phyloP scores from a whole-genome alignment of 2,113 vertebrate species.

The Clinocottus analis region DNA sequence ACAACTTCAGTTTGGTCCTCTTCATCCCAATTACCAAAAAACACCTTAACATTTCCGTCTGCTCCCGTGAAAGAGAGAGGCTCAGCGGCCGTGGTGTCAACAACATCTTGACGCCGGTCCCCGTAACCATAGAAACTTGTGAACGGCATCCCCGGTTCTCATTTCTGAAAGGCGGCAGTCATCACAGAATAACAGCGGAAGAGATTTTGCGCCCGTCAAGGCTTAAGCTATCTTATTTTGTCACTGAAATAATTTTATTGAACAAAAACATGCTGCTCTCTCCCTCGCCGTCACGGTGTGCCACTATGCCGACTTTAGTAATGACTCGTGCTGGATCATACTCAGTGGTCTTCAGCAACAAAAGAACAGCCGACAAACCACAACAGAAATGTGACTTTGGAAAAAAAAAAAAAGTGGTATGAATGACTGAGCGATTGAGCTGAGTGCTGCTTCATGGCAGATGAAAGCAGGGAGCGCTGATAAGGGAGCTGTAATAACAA shows the following conservation, averaged over 20 bases:
- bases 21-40: conserved; percentile 44
- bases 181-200: not conserved
- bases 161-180: conserved; percentile 25
- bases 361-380: conserved; percentile 68
- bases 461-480: conserved; percentile 59
- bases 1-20: conserved; percentile 21
- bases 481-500: conserved; percentile 67
- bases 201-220: not conserved
- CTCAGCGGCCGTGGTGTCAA: conserved; percentile 52
- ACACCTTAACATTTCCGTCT: conserved; percentile 45
- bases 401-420: conserved; percentile 31
- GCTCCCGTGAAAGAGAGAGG: conserved; percentile 29
- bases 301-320: conserved; percentile 65
- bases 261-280: conserved; percentile 50
- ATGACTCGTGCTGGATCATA: conserved; percentile 70
- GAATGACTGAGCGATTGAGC: conserved; percentile 70
- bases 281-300: too few relatives aligned
- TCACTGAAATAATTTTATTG: conserved; percentile 15
- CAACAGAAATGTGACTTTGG: conserved; percentile 66
- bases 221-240: conserved; percentile 2
- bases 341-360: conserved; percentile 61
- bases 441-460: conserved; percentile 58
- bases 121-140: conserved; percentile 71
- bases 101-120: conserved; percentile 51
- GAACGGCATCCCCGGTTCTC: conserved; percentile 51